These are phyloP conservation scores for Rhegmatorhina hoffmannsi DNA, from an alignment of 2,113 vertebrate genomes.

Conservation along the genomic window DNA sequence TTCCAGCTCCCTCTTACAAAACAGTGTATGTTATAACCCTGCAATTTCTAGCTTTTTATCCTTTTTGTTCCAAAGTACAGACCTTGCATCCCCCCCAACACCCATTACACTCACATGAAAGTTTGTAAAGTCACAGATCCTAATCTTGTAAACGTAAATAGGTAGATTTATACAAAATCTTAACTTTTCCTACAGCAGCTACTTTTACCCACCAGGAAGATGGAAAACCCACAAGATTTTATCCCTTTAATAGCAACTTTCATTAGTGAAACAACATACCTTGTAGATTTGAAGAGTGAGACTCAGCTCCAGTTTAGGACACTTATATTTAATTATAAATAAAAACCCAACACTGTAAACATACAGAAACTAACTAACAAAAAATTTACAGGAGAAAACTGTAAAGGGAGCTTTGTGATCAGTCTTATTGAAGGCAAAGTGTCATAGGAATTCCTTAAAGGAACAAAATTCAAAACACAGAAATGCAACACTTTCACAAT, in stretches of 20 bases:
- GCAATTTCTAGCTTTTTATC: neutral
- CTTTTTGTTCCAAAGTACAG: neutral
- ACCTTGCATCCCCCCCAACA: neutral
- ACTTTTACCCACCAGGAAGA: neutral
- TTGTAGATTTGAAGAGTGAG: neutral
- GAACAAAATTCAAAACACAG: neutral
- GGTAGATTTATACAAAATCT: neutral
- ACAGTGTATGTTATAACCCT: neutral
- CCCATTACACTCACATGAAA: neutral
- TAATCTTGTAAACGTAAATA: neutral
- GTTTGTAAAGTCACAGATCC: neutral
- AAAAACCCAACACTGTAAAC: neutral
- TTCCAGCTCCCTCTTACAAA: neutral
- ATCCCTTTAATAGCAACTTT: neutral
- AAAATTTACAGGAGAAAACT: neutral
- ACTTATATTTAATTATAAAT: neutral
- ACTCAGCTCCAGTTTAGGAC: neutral
- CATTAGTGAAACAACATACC: neutral
- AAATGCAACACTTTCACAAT: neutral
- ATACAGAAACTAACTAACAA: neutral
- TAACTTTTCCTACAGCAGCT: neutral
- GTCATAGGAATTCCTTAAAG: neutral
- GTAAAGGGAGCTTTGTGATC: neutral
- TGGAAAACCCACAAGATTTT: neutral
- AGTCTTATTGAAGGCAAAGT: neutral